phyloP scores from a whole-genome alignment of 2,113 vertebrate species.

The Neotragus pygmaeus region DNA sequence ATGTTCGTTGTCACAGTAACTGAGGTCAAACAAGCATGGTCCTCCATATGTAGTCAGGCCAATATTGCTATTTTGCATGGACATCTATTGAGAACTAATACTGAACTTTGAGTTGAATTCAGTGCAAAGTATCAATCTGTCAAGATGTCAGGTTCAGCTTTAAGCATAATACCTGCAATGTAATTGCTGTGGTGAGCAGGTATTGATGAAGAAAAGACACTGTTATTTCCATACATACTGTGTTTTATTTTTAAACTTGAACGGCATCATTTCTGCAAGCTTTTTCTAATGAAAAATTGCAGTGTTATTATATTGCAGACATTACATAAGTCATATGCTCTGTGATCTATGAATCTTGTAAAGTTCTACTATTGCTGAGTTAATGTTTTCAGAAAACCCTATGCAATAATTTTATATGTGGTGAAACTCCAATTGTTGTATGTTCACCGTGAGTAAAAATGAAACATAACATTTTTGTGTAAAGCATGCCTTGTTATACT shows the following conservation, averaged over 20 bases:
- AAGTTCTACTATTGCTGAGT: background rate
- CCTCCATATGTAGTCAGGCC: background rate
- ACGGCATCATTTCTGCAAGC: background rate
- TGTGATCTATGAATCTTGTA: background rate
- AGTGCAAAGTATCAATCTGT: background rate
- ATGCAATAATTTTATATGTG: background rate
- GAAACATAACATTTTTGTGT: background rate
- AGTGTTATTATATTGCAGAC: background rate
- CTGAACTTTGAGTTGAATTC: background rate
- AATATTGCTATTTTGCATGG: background rate
- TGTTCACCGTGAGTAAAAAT: background rate
- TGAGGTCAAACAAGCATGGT: background rate
- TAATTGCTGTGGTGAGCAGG: background rate
- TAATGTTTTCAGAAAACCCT: background rate
- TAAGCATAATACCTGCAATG: background rate
- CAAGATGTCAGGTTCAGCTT: background rate
- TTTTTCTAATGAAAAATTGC: background rate
- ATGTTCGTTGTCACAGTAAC: background rate
- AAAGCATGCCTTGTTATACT: background rate
- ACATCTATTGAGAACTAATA: background rate
- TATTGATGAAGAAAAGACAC: background rate
- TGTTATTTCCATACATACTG: background rate
- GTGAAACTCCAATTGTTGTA: background rate
- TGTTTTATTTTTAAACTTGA: background rate
- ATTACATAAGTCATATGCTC: background rate